phyloP scores from a whole-genome alignment of 2,797 vertebrate species.

The Bryconaethiops microstoma region DNA sequence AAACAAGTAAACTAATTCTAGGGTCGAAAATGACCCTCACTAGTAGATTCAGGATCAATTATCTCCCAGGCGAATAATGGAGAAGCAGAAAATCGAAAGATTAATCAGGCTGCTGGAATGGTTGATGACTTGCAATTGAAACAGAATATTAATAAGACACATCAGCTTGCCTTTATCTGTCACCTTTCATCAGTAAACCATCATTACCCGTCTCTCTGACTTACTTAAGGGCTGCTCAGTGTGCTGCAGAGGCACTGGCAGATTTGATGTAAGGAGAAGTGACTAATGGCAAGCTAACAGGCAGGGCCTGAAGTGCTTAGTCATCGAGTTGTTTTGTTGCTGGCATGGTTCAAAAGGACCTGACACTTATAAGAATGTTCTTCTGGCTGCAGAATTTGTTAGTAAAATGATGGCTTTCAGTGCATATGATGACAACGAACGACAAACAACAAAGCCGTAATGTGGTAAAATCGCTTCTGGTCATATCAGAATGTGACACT shows the following conservation, averaged over 20 bases:
- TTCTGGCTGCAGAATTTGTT: neutral
- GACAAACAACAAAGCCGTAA: neutral
- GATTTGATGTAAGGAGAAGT: slow-evolving; percentile 28
- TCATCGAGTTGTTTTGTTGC: slow-evolving; percentile 18
- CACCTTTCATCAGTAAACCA: slow-evolving; percentile 35
- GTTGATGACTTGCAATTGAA: slow-evolving; percentile 7
- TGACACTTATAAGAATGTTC: neutral
- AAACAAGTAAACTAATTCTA: neutral
- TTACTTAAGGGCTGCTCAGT: neutral
- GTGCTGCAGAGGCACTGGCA: neutral
- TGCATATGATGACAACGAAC: neutral
- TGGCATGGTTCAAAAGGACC: slow-evolving; percentile 7
- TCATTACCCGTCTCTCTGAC: slow-evolving; percentile 18
- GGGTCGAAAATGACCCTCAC: neutral
- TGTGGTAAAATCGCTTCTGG: neutral
- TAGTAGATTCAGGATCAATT: neutral
- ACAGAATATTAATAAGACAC: slow-evolving; percentile 36
- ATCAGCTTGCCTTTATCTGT: slow-evolving; percentile 12
- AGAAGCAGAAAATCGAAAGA: slow-evolving; percentile 11
- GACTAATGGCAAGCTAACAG: slow-evolving; percentile 37
- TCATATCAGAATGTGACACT: neutral
- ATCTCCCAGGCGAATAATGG: slow-evolving; percentile 3
- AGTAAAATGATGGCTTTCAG: neutral
- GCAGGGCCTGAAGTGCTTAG: slow-evolving; percentile 25
- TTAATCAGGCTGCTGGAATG: slow-evolving; percentile 4